Conservation (phyloP, 2,888 invertebrate species). For the Drosophila nr. perissopoda region DNA sequence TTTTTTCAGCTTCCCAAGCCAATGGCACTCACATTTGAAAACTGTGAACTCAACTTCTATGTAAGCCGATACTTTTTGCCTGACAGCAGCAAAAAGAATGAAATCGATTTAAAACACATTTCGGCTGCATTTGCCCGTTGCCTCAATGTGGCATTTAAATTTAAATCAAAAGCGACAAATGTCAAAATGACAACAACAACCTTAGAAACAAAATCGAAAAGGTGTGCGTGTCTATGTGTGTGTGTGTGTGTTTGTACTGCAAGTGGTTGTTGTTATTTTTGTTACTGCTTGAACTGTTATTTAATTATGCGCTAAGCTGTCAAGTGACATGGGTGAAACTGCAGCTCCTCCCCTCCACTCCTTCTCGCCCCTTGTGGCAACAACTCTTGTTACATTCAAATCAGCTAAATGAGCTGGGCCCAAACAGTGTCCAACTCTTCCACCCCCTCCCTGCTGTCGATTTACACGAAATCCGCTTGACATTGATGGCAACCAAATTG, state of each 20-base stretch:
- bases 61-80: slow-evolving; percentile 57
- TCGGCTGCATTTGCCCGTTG: slow-evolving; percentile 53
- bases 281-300: slow-evolving; percentile 53
- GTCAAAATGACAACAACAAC: slow-evolving; percentile 48
- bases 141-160: slow-evolving; percentile 52
- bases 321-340: slow-evolving; percentile 74
- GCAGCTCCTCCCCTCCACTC: slow-evolving; percentile 5
- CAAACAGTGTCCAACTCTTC: slow-evolving; percentile 18
- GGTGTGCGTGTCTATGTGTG: slow-evolving; percentile 19
- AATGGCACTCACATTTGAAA: slow-evolving; percentile 25
- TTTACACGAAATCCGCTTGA: slow-evolving; percentile 59
- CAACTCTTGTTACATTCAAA: slow-evolving; percentile 59
- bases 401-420: slow-evolving; percentile 19
- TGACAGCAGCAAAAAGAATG: slow-evolving; percentile 39
- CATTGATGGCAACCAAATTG: slow-evolving; percentile 76
- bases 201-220: slow-evolving; percentile 16
- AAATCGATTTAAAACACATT: slow-evolving; percentile 66
- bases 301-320: slow-evolving; percentile 78
- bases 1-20: background rate
- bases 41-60: slow-evolving; percentile 10
- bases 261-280: slow-evolving; percentile 16
- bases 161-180: slow-evolving; percentile 56
- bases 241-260: slow-evolving; percentile 4
- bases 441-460: slow-evolving; percentile 32
- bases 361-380: slow-evolving; percentile 13